phyloP scores from a whole-genome alignment of 2,888 invertebrate species.

The Chydorus sphaericus region DNA sequence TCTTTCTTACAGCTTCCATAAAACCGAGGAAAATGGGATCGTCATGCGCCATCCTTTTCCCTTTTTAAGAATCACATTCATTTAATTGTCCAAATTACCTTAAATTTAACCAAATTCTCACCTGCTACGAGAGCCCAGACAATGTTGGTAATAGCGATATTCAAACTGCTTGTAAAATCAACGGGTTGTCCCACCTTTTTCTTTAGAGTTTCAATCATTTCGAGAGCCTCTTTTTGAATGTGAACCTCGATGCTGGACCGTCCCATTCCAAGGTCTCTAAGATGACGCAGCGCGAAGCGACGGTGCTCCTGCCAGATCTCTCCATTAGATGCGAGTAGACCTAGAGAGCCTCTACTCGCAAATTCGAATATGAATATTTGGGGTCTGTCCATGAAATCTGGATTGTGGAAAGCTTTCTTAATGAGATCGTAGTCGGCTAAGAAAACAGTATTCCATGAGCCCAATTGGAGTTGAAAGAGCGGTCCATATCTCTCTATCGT shows the following conservation, averaged over 20 bases:
- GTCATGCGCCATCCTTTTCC: background rate
- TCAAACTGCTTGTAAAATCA: no score
- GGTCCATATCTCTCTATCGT: background rate
- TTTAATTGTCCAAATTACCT: background rate
- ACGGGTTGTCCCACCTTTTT: no score
- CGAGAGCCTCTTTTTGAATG: no score
- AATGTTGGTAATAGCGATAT: no score
- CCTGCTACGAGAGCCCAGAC: no score
- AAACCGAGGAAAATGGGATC: background rate
- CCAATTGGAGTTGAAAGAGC: background rate
- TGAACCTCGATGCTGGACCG: no score
- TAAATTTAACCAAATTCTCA: background rate
- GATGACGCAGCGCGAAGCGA: background rate
- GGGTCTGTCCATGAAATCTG: background rate
- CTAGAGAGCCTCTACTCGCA: background rate
- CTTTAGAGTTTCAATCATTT: no score
- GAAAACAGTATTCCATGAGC: background rate
- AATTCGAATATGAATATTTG: background rate
- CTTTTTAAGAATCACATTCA: background rate
- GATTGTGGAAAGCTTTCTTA: background rate
- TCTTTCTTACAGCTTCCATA: background rate
- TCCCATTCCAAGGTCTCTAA: no score
- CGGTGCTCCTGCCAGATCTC: background rate
- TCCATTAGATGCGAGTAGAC: background rate
- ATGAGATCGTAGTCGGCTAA: conserved; percentile 1